phyloP scores from a whole-genome alignment of 2,797 vertebrate species.

The Melanotaenia boesemani region DNA sequence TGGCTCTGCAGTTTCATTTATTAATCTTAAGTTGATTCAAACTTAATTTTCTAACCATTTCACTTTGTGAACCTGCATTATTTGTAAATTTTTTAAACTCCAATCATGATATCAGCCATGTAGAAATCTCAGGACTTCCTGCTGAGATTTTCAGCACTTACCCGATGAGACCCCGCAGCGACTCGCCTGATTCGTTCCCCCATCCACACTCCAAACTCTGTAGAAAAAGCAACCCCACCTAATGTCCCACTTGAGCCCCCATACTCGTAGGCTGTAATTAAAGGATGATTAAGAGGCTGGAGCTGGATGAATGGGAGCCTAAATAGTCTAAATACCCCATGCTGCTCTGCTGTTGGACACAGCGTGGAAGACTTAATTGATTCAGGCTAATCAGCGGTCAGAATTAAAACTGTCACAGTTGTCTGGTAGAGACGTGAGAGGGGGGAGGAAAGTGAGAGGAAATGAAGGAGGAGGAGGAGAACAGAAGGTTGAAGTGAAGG shows the following conservation, averaged over 20 bases:
- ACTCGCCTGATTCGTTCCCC: conserved; percentile 30
- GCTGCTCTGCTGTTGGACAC: conserved; percentile 81
- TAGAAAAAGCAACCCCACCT: conserved; percentile 57
- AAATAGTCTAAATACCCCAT: conserved; percentile 82
- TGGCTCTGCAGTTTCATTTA: too few species aligned
- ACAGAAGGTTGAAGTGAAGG: conserved; percentile 44
- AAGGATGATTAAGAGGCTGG: conserved; percentile 85
- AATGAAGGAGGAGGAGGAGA: conserved; percentile 37
- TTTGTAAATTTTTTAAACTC: background rate
- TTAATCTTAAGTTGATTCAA: background rate
- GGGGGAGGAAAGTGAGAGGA: conserved; percentile 27
- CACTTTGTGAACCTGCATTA: background rate
- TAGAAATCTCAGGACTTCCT: conserved; percentile 2
- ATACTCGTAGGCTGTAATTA: conserved; percentile 81
- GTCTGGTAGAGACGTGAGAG: conserved; percentile 61
- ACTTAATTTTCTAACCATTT: background rate
- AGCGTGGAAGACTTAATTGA: conserved; percentile 82
- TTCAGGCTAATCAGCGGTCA: conserved; percentile 84
- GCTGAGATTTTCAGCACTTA: conserved; percentile 43
- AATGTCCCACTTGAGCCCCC: conserved; percentile 72
- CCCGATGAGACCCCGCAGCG: background rate
- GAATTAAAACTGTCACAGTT: conserved; percentile 89
- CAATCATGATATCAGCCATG: conserved; percentile 1
- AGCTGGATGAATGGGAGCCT: conserved; percentile 78
- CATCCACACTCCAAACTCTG: conserved; percentile 32